Evolutionary conservation across 2,797 vertebrate species (phyloP).

Genomic region (Erithacus rubecula): DNA sequence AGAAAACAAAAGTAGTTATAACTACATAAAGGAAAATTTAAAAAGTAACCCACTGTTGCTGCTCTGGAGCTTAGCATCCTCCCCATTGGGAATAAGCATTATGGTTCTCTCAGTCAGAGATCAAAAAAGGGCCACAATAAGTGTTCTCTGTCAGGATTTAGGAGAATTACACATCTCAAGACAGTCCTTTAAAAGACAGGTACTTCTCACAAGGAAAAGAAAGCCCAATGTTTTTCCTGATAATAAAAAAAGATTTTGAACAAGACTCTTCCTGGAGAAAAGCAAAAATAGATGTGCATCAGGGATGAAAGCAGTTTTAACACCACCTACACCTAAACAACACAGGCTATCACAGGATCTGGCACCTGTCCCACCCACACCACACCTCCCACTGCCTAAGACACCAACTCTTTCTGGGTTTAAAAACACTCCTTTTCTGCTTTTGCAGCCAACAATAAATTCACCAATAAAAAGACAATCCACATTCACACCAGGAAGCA

Average conservation of each 20-base stretch:
- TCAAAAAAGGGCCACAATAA: background rate
- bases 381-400: background rate
- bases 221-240: background rate
- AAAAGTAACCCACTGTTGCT: background rate
- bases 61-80: background rate
- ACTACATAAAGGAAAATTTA: background rate
- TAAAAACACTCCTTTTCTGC: background rate
- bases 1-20: background rate
- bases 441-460: background rate
- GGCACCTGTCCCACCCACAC: background rate
- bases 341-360: background rate
- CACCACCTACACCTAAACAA: background rate
- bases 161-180: background rate
- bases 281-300: background rate
- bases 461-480: background rate
- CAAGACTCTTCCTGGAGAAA: background rate
- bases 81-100: background rate
- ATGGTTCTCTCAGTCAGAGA: background rate
- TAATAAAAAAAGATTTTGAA: background rate
- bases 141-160: background rate
- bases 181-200: background rate
- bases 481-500: background rate
- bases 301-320: background rate
- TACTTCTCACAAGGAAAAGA: background rate
- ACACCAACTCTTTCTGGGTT: background rate